These are phyloP conservation scores for Cydia amplana DNA, from an alignment of 1,140 invertebrate genomes.

Conservation along the genomic window DNA sequence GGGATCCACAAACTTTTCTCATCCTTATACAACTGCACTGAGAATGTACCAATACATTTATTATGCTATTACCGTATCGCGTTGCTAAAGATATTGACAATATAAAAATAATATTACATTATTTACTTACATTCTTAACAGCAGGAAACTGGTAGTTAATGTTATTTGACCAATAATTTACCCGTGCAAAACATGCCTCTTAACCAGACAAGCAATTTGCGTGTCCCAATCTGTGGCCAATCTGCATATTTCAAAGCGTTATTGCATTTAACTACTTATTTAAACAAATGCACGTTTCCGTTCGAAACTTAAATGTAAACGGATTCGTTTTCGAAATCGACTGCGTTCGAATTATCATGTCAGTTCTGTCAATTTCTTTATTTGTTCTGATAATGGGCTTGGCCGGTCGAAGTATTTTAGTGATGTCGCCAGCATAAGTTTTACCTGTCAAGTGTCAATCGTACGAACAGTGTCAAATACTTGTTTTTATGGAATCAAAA, in stretches of 20 bases:
- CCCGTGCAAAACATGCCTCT: slow-evolving; percentile 2
- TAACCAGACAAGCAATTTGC: slow-evolving; percentile 12
- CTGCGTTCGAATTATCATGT: slow-evolving; percentile 20
- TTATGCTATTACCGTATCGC: neutral
- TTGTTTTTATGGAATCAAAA: too few species aligned
- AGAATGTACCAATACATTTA: neutral
- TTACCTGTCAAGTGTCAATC: too few species aligned
- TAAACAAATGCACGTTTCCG: slow-evolving; percentile 27
- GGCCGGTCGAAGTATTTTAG: too few species aligned
- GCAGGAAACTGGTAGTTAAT: slow-evolving; percentile 5
- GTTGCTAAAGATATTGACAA: neutral
- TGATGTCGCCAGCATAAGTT: too few species aligned
- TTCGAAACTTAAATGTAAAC: slow-evolving; percentile 15
- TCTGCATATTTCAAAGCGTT: slow-evolving; percentile 28
- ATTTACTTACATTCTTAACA: neutral
- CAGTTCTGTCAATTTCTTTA: neutral
- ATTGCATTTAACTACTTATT: slow-evolving; percentile 27
- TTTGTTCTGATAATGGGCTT: neutral
- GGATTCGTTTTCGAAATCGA: slow-evolving; percentile 24
- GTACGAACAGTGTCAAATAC: too few species aligned
- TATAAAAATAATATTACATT: neutral
- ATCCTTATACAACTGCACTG: too few species aligned
- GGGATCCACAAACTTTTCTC: too few species aligned
- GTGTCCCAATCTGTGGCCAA: slow-evolving; percentile 27
- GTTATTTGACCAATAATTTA: slow-evolving; percentile 9